These are phyloP conservation scores for Vollenhovia emeryi DNA, from an alignment of 1,140 invertebrate species.

Conservation along the genomic window DNA sequence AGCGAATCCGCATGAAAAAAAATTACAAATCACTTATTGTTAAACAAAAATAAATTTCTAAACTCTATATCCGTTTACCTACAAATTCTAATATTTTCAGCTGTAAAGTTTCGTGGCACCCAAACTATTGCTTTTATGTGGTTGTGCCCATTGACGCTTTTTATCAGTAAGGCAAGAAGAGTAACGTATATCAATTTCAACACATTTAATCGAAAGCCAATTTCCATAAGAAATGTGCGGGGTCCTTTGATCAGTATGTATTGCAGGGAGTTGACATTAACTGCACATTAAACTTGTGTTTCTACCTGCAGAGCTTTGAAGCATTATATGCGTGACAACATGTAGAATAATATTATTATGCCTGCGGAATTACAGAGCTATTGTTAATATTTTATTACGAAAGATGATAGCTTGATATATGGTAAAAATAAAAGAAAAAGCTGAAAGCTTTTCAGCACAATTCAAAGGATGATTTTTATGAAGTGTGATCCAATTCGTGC, in stretches of 20 bases:
- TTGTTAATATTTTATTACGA: constrained; percentile 23
- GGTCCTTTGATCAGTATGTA: constrained; percentile 28
- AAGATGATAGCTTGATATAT: not conserved
- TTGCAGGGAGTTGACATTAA: not conserved
- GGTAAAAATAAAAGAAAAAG: not conserved
- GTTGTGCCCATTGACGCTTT: no score
- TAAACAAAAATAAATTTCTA: no score
- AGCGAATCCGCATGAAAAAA: no score
- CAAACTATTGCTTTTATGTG: no score
- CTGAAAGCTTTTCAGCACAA: not conserved
- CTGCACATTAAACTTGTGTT: not conserved
- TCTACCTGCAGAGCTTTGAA: not conserved
- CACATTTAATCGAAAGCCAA: no score
- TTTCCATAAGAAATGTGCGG: no score
- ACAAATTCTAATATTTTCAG: no score
- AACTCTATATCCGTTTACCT: no score
- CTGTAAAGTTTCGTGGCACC: no score
- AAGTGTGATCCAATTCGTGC: not conserved
- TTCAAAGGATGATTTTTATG: constrained; percentile 6
- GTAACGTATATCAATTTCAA: no score
- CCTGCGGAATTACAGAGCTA: not conserved
- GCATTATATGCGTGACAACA: not conserved
- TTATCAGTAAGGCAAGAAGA: no score
- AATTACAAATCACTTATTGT: no score
- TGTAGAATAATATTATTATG: constrained; percentile 4